Base-by-base conservation (phyloP, 2,113 vertebrate species). In the Solea senegalensis region DNA sequence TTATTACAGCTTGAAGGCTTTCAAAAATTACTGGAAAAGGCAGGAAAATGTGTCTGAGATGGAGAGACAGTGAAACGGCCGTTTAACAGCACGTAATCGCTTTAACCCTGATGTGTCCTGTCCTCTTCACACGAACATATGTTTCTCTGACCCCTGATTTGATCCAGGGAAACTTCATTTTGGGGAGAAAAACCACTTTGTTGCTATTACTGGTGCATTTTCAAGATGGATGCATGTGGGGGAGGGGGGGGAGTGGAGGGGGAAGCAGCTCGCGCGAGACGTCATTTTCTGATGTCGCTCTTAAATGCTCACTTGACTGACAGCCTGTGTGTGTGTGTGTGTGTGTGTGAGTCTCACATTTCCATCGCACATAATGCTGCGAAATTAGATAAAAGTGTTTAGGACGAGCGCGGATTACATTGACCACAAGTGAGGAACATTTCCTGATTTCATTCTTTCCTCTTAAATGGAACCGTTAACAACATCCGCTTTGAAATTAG, bases 21-120 rank as follows among this genome's bases (percentile, higher is more conserved):
- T 94, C 92, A 94, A 90, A 95, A 95, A 94, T 95, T 92, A 94
- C 92, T 92, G 93, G 93, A 94, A 95, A 95, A 93, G 82, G 87
- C 93, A 90, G 91, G 91, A 93, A 94, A 95, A 94, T 92, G 93
- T 93, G 93, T 94, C 92, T 92, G 94, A 94, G 92, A 92, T 88
- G 89, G 91, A 93, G 92, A 91, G 92, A 91, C 89, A 82, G 84
- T 90, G 90, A 94, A 92, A 93, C 76, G 91, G 80, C 87, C 78
- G 89, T 93, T 92, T 93, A 94, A 91, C 92, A 87, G 88, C 65
- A 69, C 73, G 65, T 95, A 94, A 95, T 94, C 85, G 76, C 65
- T 91, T 94, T 95, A 95, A 90, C 90, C 89, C 92, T 91, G 93
- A 91, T 90, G 85, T 92, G 93, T 93, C 91, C 91, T 90, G 91